These are phyloP conservation scores for Eurosta solidaginis DNA, from an alignment of 1,140 invertebrate species.

Conservation along the genomic window DNA sequence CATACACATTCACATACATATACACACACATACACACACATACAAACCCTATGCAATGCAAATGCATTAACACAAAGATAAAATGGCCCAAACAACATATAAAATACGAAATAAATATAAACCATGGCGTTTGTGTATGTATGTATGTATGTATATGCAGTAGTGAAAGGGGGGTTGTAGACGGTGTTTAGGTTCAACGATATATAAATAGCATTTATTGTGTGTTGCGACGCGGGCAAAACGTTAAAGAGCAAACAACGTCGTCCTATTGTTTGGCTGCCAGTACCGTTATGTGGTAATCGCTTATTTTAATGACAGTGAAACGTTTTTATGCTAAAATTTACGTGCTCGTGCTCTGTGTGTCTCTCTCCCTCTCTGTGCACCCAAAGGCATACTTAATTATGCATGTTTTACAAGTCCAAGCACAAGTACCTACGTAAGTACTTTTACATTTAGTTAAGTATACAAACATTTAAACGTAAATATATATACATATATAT, in stretches of 20 bases:
- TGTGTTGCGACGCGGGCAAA: neutral
- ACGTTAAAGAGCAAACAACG: neutral
- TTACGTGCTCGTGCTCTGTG: neutral
- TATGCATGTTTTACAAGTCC: no score
- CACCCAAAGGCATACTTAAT: neutral
- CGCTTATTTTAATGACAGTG: neutral
- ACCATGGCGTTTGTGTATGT: no score
- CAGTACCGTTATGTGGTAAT: neutral
- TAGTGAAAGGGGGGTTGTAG: no score
- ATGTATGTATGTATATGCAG: no score
- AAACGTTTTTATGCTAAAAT: slow-evolving; percentile 9
- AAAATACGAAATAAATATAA: no score
- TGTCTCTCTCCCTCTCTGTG: neutral
- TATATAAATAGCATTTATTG: no score
- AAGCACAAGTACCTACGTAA: no score
- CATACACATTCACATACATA: neutral
- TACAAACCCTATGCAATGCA: neutral
- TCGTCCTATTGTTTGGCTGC: neutral
- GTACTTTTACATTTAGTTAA: no score
- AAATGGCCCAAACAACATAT: neutral
- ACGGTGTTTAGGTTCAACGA: no score
- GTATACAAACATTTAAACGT: no score
- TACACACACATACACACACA: neutral
- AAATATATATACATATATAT: no score
- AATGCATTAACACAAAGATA: neutral